phyloP scores from a whole-genome alignment of 1,140 invertebrate genomes.

The Dolichoris vasculosae region DNA sequence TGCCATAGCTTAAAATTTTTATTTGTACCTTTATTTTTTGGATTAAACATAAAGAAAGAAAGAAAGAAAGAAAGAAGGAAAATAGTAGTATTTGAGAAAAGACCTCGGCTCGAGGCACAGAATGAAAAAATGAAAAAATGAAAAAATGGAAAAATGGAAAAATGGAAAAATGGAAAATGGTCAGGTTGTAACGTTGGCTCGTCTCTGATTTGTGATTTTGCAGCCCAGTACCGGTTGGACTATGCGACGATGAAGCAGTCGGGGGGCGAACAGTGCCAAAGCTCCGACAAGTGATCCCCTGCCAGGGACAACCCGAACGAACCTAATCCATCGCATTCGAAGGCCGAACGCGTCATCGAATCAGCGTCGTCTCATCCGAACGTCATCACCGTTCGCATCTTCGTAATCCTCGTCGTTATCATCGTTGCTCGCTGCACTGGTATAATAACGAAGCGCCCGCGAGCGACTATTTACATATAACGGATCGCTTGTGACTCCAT shows the following conservation, averaged over 20 bases:
- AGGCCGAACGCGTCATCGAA: not conserved
- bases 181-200: not conserved
- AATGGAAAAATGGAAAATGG: no score
- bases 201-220: constrained; percentile 54
- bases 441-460: constrained; percentile 52
- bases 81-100: no score
- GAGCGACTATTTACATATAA: constrained; percentile 12
- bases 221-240: constrained; percentile 73
- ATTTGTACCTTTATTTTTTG: no score
- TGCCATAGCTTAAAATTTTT: no score
- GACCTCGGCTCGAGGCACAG: no score
- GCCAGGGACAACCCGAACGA: constrained; percentile 62
- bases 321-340: not conserved
- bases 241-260: constrained; percentile 72
- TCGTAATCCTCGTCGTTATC: constrained; percentile 35
- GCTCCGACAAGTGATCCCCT: constrained; percentile 74
- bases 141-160: no score
- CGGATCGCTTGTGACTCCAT: not conserved
- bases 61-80: no score
- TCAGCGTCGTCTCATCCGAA: constrained; percentile 4
- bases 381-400: constrained; percentile 56
- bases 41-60: no score
- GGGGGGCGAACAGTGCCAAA: constrained; percentile 64
- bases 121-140: no score
- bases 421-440: constrained; percentile 30